These are phyloP conservation scores for Endomychus coccineus DNA, from an alignment of 2,888 invertebrate species.

Conservation along the genomic window DNA sequence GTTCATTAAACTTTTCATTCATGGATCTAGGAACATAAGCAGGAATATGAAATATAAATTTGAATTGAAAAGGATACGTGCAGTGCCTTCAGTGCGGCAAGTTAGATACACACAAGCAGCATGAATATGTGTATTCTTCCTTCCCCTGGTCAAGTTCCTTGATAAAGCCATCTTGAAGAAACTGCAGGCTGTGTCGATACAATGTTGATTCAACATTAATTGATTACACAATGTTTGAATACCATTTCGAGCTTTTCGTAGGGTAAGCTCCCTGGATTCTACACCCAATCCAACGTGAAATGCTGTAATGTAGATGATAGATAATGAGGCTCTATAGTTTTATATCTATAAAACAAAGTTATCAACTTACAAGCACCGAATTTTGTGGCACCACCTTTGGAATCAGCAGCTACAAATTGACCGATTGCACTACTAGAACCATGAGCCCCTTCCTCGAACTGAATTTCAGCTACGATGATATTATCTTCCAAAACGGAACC, in stretches of 20 bases:
- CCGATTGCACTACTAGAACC: conserved; percentile 86
- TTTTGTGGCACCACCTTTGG: conserved; percentile 74
- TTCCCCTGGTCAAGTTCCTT: conserved; percentile 79
- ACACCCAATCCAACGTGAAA: conserved; percentile 74
- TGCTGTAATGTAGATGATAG: no score
- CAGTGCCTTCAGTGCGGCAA: conserved; percentile 89
- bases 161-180: conserved; percentile 88
- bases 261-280: conserved; percentile 88
- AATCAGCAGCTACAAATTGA: conserved; percentile 87
- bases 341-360: no score
- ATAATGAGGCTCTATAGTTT: conserved; percentile 10
- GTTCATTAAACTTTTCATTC: no score
- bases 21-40: no score
- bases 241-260: conserved; percentile 78
- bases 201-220: conserved; percentile 80
- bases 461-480: conserved; percentile 92
- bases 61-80: conserved; percentile 82
- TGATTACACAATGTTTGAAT: conserved; percentile 83
- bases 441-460: conserved; percentile 88
- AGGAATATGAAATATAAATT: no score
- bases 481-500: conserved; percentile 94
- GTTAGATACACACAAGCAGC: conserved; percentile 98
- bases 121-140: conserved; percentile 83
- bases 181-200: conserved; percentile 87
- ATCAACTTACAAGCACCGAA: conserved; percentile 65